Base-by-base conservation (phyloP, 2,113 vertebrate species). In the Galemys pyrenaicus region DNA sequence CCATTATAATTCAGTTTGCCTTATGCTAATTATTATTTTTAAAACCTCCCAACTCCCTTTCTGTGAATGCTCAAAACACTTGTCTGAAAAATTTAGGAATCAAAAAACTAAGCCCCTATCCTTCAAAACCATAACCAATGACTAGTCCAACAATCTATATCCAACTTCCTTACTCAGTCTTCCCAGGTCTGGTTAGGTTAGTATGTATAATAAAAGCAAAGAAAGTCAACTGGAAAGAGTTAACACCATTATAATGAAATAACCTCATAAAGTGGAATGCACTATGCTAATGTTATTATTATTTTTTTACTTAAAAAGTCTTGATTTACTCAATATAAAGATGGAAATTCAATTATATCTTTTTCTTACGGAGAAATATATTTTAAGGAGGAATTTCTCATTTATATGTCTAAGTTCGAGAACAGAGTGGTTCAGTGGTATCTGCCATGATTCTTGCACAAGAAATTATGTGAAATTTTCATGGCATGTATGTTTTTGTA, bases 221-320 rank as follows among this genome's bases (percentile, higher is more conserved):
- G 28, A 12, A 9, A n/a, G 19, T 81, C 39, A 84, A 80, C 46
- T 83, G 75, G 28, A 91, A 71, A 93, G 41, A 56, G 49, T 19
- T 89, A 88, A 62, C 20, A 78, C 49, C 19, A 24, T 84, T 79
- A 92, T 56, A 86, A 86, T 71, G 19, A 80, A 95, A 86, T 79
- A 81, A 87, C 51, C 62, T 90, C 90, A 58, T 67, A 83, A 90
- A 70, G 5, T 71, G 28, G 30, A 91, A 88, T 49, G 10, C 4
- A 88, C n/a, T 46, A 5, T 80, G 49, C 20, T 83, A 70, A 82
- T 41, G 62, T 73, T 90, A 70, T 93, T 44, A 44, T 85, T 93
- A 93, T 82, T 65, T 77, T 54, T 87, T 80, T 91, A 92, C 68
- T 90, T 95, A 49, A 58, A 86, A 93, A 87, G 26, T 83, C 81